Base-by-base conservation (phyloP, 2,113 vertebrate genomes). In the Ramphastos sulfuratus region DNA sequence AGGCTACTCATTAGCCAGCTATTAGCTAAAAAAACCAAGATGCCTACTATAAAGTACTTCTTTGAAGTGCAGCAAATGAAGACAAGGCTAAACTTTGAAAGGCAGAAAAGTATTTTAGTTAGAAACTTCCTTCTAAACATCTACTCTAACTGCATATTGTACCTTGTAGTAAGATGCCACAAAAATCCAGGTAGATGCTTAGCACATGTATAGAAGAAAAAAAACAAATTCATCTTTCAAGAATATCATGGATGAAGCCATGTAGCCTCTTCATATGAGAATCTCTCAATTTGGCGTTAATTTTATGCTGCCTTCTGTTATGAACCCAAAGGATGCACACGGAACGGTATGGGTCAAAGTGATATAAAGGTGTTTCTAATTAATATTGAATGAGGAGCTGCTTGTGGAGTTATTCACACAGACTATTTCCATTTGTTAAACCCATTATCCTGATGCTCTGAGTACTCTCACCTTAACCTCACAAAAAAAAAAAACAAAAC, bases 1-100 rank as follows among this genome's bases (percentile, higher is more conserved):
- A 74, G 63, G 71, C 61, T 92, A 87, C 73, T 95, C 70, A 95
- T 91, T 94, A 94, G 91, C 60, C 72, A 95, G 82, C 55, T 94
- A 87, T 80, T 85, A 76, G 82, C 59, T 76, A 78, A 85, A 93
- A 82, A 86, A 84, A 20, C 48, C 52, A 91, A 93, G 88, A 88
- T 2, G 18, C 48, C 56, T 35, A 71, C 94, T 88, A 86, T 85
- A 87, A 95, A 85, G 76, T 9, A 21, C 28, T 77, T 81, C 66
- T 85, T 31, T 5, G 37, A 93, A 81, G 25, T 55, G 54, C 35
- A 86, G 11, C 71, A 86, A 74, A 90, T 30, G 84, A 72, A 73
- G 58, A 88, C 31, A 90, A 14, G 77, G 24, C 12, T 81, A 61
- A 90, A 92, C 28, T 70, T 86, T 7, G 55, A 79, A 35, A 87